Conservation (phyloP, 2,113 vertebrate genomes). For the Romanogobio albipinnatus region DNA sequence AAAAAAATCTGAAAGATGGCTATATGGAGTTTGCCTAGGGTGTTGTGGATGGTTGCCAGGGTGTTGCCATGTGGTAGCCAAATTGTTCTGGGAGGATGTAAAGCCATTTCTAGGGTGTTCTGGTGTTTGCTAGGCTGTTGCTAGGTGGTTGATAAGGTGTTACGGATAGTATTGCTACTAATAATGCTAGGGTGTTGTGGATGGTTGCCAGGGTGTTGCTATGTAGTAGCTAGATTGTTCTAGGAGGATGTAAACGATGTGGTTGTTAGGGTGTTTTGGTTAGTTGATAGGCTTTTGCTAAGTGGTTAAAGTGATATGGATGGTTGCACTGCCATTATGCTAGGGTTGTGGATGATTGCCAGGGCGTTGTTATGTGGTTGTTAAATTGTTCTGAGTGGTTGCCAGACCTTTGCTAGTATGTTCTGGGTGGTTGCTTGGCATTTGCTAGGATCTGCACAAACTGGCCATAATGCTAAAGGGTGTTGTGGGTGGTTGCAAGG, state of each 20-base stretch:
- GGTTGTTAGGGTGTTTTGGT: not conserved
- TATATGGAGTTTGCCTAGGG: not conserved
- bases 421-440: not conserved
- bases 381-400: too few relatives aligned
- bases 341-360: not conserved
- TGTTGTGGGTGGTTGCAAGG: not conserved
- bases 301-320: not conserved
- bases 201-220: not conserved
- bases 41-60: not conserved
- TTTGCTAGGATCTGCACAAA: not conserved
- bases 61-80: not conserved
- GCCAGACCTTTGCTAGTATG: not conserved
- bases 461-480: too few relatives aligned
- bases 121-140: not conserved
- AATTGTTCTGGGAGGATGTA: not conserved
- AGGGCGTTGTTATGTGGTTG: too few relatives aligned
- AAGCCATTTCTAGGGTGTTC: not conserved
- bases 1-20: not conserved
- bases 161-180: not conserved
- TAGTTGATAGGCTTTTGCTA: not conserved
- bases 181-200: not conserved
- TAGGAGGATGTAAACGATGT: not conserved
- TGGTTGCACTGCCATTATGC: not conserved
- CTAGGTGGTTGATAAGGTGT: not conserved
- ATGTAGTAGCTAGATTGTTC: not conserved